These are phyloP conservation scores for Megalops atlanticus DNA, from an alignment of 2,113 vertebrate species.

Conservation along the genomic window DNA sequence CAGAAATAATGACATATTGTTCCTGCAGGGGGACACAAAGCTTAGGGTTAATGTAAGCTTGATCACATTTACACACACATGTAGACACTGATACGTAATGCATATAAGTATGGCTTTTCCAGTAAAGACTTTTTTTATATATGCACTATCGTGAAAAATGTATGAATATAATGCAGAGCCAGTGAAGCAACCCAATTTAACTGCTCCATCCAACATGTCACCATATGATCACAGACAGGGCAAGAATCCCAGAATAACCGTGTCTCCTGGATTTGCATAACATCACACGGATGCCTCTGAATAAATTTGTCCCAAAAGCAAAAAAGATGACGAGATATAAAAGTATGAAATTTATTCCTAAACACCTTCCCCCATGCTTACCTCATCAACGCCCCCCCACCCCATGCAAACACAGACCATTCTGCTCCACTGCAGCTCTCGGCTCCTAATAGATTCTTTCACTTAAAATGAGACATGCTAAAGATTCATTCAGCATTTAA, in stretches of 20 bases:
- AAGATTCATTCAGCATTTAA: slow-evolving; percentile 32
- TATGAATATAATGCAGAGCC: not conserved
- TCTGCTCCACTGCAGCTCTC: not conserved
- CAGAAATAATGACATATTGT: not conserved
- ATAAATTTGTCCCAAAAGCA: slow-evolving; percentile 23
- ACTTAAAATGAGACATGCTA: slow-evolving; percentile 28
- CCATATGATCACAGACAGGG: not conserved
- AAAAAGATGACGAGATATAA: slow-evolving; percentile 17
- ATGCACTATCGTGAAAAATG: not conserved
- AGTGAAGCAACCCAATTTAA: not conserved
- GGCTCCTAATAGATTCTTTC: slow-evolving; percentile 18
- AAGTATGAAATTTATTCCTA: slow-evolving; percentile 9
- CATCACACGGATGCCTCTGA: slow-evolving; percentile 16
- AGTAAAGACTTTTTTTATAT: not conserved
- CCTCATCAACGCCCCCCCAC: not conserved
- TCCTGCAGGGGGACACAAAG: not conserved
- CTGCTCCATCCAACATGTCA: slow-evolving; percentile 3
- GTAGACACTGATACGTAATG: not conserved
- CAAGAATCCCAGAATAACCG: slow-evolving; percentile 7
- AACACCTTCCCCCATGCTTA: not conserved
- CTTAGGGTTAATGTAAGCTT: not conserved
- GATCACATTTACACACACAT: not conserved
- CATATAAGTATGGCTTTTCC: not conserved
- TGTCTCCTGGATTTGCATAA: slow-evolving; percentile 27
- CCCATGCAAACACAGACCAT: not conserved